Evolutionary conservation across 2,113 vertebrate genomes (phyloP), one percentile per base, ranked within the genome.

Genomic region (Sinocyclocheilus maitianheensis): DNA sequence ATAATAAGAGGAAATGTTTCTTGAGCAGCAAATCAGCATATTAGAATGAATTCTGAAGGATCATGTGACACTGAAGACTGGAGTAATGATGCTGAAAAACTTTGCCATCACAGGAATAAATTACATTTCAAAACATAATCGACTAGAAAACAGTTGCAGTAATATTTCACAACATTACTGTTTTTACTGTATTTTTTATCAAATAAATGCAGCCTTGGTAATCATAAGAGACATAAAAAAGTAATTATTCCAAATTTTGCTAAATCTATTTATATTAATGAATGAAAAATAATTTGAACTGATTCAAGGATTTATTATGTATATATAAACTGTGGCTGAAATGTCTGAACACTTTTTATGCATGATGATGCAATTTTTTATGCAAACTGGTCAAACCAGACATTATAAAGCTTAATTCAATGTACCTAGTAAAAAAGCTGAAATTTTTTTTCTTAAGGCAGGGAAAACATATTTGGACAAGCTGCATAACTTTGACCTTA

Each of bases 401-500:
- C 6, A 40, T 40, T 40, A 6, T 6, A 40, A 40, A 40, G 5
- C 40, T 40, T 40, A 7, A 40, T 40, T 7, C 6, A 37, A 37
- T 37, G 5, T 37, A 40, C 5, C 40, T 40, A 40, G 40, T 40
- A 6, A 40, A 40, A 40, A 40, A 40, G 6, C 5, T 1, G 6
- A 5, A 37, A 37, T 0, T 0, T 37, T 37, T 37, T 37, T 37
- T 37, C 5, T 37, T 1, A 40, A 40, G 6, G 6, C 6, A 40
- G 40, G 40, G 40, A 40, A 40, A 40, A 40, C 5, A 40, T 40
- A 40, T 40, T 40, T 40, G 40, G 40, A 46, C 43, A 46, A 10
- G 43, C 1, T 10, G 14, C 7, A 43, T 43, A 46, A 43, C 7
- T 71, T n/a, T 83, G 9, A 80, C 20, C 77, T 92, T 91, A 96